phyloP scores from a whole-genome alignment of 2,113 vertebrate genomes.

The Petromus typicus region DNA sequence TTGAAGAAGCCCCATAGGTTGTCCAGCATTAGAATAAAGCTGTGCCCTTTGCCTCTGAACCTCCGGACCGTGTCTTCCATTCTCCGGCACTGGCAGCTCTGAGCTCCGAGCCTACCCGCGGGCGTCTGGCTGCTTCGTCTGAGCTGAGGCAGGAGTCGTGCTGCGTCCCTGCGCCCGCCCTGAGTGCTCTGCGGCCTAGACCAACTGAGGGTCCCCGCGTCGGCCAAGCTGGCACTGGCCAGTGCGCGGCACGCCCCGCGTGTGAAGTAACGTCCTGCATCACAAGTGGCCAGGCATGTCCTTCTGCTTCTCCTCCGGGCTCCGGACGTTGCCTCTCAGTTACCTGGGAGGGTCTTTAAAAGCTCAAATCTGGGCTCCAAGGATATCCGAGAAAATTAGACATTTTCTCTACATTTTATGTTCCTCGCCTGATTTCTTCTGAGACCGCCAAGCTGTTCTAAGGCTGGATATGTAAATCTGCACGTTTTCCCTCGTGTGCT shows the following conservation, averaged over 20 bases:
- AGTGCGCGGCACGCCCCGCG: not conserved
- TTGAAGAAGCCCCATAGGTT: too few relatives aligned
- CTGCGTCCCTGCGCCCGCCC: too few relatives aligned
- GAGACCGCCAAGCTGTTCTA: not conserved
- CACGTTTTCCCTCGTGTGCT: not conserved
- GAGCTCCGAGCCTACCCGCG: too few relatives aligned
- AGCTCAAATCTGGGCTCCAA: not conserved
- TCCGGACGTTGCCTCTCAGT: not conserved
- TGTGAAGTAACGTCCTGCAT: not conserved
- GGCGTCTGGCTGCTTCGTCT: too few relatives aligned
- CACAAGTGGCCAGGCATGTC: not conserved
- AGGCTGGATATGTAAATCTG: conserved; percentile 18
- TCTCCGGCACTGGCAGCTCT: too few relatives aligned
- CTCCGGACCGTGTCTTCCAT: too few relatives aligned
- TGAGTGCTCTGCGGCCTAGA: too few relatives aligned
- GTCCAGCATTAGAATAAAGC: too few relatives aligned
- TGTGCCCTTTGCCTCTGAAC: too few relatives aligned
- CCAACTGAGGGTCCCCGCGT: not conserved
- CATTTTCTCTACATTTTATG: not conserved
- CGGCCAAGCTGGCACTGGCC: not conserved
- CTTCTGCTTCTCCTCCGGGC: not conserved
- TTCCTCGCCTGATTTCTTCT: conserved; percentile 9
- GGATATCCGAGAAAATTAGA: not conserved
- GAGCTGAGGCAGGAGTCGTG: too few relatives aligned
- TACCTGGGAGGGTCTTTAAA: not conserved